Base-by-base conservation (phyloP, 1,140 invertebrate genomes). In the Lanistes nyassanus region DNA sequence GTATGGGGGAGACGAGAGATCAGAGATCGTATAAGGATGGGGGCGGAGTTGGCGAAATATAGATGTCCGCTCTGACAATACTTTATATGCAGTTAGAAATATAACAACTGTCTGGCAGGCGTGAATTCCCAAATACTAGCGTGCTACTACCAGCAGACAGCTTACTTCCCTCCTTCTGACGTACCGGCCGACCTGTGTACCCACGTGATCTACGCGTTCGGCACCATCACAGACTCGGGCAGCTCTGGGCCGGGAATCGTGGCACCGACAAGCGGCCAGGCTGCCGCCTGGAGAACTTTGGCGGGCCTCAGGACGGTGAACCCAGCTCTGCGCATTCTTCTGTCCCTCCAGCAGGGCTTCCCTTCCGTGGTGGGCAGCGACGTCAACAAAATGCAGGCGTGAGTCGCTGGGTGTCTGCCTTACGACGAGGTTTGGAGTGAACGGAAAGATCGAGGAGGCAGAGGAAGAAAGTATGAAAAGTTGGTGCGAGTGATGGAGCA, bases 171-270 rank as follows among this genome's bases (percentile, higher is more conserved):
- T 21, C n/a, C 55, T 9, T 56, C 64, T 21, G 51, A 56, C 2
- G 62, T 75, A 16, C 71, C 65, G 2, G 53, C 72, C 58, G 23
- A 56, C 39, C 31, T 69, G 29, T 78, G 73, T 51, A 72, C 77
- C 9, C 77, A 78, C 51, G 23, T 78, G 21, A 36, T 75, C 2
- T 78, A 75, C 62, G 77, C 77, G 3, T 78, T 78, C 72, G 77
- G 72, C 29, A 70, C 56, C 60, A 21, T 77, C 21, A 42, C 23
- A 36, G 9, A 9, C 5, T 7, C 42, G 9, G 31, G 51, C 68
- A 67, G 34, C 47, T 36, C 58, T 11, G 34, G 31, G 26, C 72
- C 65, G 23, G 51, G 31, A 62, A 67, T 77, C 29, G 55, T 31
- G 11, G 19, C 71, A 39, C 56, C 62, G 1, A 60, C 56, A 21